These are phyloP conservation scores for Bos javanicus DNA, from an alignment of 2,113 vertebrate genomes.

Conservation along the genomic window DNA sequence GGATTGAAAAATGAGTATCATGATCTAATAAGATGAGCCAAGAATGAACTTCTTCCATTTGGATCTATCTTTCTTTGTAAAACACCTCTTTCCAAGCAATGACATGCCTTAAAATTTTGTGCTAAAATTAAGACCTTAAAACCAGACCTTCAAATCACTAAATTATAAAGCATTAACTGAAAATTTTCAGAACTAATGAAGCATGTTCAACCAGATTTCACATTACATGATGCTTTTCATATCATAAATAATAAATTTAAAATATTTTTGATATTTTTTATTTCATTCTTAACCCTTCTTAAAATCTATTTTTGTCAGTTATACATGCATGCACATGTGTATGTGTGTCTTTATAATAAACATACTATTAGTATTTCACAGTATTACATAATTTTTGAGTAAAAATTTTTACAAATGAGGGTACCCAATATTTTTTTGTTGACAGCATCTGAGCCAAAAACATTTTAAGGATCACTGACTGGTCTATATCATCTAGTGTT, in stretches of 20 bases:
- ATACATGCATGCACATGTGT: background rate
- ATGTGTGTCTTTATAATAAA: background rate
- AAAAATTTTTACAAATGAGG: background rate
- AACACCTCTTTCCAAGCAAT: background rate
- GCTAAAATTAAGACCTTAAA: background rate
- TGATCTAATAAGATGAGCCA: slow-evolving; percentile 58
- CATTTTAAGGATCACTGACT: background rate
- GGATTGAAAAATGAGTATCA: slow-evolving; percentile 58
- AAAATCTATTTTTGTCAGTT: background rate
- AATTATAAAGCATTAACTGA: background rate
- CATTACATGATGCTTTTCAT: background rate
- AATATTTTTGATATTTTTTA: background rate
- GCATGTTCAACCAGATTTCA: background rate
- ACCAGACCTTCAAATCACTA: background rate
- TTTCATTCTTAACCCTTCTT: background rate
- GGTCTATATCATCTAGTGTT: background rate
- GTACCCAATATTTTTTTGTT: background rate
- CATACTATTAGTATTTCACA: background rate
- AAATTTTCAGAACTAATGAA: background rate
- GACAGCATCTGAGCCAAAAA: background rate
- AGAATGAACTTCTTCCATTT: slow-evolving; percentile 36
- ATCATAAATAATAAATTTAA: background rate
- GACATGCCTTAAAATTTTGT: background rate
- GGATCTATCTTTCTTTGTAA: slow-evolving; percentile 15
- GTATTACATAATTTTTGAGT: background rate